Percentiles rank a stretch among this genome's conserved stretches.
These are phyloP conservation scores for Charina bottae DNA, from an alignment of 2,113 vertebrate genomes.

Conservation along the genomic window DNA sequence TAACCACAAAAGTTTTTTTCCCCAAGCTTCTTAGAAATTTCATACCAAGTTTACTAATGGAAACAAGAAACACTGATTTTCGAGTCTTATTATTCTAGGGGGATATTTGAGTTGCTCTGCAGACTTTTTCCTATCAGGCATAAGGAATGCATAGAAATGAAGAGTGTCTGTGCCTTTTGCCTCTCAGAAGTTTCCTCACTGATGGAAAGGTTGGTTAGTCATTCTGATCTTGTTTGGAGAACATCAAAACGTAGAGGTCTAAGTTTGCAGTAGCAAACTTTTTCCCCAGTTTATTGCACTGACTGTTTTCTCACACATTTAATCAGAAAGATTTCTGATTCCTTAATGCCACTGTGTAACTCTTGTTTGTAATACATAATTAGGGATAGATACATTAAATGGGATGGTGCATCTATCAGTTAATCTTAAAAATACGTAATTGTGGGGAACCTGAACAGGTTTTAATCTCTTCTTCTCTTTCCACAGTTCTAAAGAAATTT, in stretches of 20 bases:
- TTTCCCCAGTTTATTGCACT: not conserved
- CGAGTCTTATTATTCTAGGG: not conserved
- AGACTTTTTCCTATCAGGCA: conserved; percentile 13
- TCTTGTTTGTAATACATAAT: not conserved
- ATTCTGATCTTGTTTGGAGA: not conserved
- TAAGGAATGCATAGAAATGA: conserved; percentile 25
- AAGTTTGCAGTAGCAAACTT: not conserved
- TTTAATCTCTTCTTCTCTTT: not conserved
- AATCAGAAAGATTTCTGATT: not conserved
- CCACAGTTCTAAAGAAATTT: not conserved
- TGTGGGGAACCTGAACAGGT: too few species aligned
- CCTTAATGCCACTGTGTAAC: not conserved
- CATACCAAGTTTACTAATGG: conserved; percentile 29
- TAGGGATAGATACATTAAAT: not conserved
- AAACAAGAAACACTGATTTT: conserved; percentile 28
- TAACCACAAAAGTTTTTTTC: not conserved
- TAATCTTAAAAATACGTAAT: not conserved
- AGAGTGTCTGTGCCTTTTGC: conserved; percentile 17
- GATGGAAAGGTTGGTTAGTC: not conserved
- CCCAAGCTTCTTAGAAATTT: conserved; percentile 12
- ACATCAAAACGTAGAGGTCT: not conserved
- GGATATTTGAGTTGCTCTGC: not conserved
- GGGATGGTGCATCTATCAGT: not conserved
- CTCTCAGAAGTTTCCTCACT: not conserved
- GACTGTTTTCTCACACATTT: not conserved